A percentile compares a stretch with the other conserved stretches of the same genome.
These are phyloP conservation scores for Syrmaticus mikado DNA, from an alignment of 2,113 vertebrate species.

Conservation along the genomic window DNA sequence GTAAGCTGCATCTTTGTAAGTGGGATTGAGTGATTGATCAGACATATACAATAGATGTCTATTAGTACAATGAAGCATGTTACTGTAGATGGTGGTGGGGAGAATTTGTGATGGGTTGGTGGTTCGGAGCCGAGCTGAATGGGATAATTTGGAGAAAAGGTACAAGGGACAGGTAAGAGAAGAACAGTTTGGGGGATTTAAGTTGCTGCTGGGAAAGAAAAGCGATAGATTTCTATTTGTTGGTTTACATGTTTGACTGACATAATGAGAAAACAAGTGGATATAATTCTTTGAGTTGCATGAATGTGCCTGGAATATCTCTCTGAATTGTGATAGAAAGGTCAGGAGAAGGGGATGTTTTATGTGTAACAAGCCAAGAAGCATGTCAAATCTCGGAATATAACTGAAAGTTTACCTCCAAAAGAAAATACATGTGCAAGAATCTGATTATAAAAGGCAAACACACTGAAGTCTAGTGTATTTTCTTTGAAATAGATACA, in stretches of 20 bases:
- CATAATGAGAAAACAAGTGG: not conserved
- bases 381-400: not conserved
- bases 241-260: not conserved
- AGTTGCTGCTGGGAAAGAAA: not conserved
- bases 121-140: not conserved
- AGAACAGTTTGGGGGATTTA: not conserved
- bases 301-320: not conserved
- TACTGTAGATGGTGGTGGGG: not conserved
- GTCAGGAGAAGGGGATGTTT: not conserved
- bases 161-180: not conserved
- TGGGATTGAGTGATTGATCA: not conserved
- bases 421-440: rapidly evolving
- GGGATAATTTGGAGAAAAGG: not conserved
- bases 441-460: not conserved
- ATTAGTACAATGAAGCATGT: not conserved
- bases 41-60: not conserved
- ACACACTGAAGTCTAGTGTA: not conserved
- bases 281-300: not conserved
- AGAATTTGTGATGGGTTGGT: not conserved
- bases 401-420: not conserved
- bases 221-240: not conserved
- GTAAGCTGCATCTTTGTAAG: not conserved
- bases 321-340: not conserved
- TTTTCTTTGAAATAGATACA: not conserved
- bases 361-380: not conserved